phyloP scores from a whole-genome alignment of 2,888 invertebrate species.

The Galeopsomyia nigrocyanea region DNA sequence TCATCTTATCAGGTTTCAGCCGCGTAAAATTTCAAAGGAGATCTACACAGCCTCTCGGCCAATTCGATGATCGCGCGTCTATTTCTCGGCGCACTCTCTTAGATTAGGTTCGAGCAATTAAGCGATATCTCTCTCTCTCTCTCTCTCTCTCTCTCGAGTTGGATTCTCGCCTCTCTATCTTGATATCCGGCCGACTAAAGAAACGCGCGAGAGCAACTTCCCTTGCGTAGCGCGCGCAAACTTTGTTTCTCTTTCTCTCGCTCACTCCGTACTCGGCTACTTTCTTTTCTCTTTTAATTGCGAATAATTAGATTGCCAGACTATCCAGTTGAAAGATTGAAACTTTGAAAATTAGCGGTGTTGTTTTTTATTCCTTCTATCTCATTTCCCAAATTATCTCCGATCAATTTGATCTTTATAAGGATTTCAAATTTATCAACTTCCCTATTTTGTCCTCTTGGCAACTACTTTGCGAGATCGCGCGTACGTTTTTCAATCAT shows the following conservation, averaged over 20 bases:
- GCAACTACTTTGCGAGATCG: slow-evolving; percentile 14
- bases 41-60: slow-evolving; percentile 2
- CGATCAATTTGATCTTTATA: too few species aligned
- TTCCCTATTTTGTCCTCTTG: background rate
- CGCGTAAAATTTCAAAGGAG: too few species aligned
- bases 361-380: too few species aligned
- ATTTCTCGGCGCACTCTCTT: slow-evolving; percentile 41
- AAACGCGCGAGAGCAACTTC: background rate
- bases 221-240: background rate
- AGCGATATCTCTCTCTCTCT: slow-evolving; percentile 39
- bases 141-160: slow-evolving; percentile 9
- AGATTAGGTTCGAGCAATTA: slow-evolving; percentile 54
- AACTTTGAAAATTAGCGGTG: too few species aligned
- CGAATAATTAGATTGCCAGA: slow-evolving; percentile 38
- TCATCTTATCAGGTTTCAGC: too few species aligned
- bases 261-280: background rate
- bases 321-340: slow-evolving; percentile 19
- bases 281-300: slow-evolving; percentile 10
- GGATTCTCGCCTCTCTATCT: slow-evolving; percentile 23
- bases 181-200: background rate
- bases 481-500: slow-evolving; percentile 27
- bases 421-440: too few species aligned
- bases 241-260: background rate
- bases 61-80: slow-evolving; percentile 17
- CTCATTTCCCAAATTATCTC: too few species aligned